A percentile compares a stretch with the other conserved stretches of the same genome.
phyloP scores from a whole-genome alignment of 2,888 invertebrate species.

The Nephrotoma guestfalica region DNA sequence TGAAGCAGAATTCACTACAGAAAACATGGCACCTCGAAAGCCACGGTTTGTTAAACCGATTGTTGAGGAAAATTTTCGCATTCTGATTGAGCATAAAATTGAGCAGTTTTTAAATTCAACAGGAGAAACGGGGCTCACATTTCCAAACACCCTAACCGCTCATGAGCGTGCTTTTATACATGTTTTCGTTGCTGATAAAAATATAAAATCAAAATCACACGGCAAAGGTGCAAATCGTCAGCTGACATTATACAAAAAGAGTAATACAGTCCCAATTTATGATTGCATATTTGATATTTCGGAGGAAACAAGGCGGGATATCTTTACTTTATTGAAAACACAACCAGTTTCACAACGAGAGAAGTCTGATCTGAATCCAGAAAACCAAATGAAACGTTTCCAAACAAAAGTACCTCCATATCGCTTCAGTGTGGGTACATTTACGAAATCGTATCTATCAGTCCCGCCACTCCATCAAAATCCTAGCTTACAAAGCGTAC shows the following conservation, averaged over 20 bases:
- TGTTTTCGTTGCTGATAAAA: conserved; percentile 47
- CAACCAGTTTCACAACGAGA: conserved; percentile 44
- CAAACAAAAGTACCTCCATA: conserved; percentile 27
- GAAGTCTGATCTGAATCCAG: conserved; percentile 52
- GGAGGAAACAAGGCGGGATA: conserved; percentile 45
- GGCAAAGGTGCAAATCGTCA: conserved; percentile 58
- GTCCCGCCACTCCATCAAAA: conserved; percentile 6
- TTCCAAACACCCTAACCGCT: conserved; percentile 60
- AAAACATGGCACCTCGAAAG: not conserved
- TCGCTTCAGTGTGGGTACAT: conserved; percentile 1
- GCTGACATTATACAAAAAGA: conserved; percentile 54
- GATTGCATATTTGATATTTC: conserved; percentile 50
- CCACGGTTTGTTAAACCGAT: not conserved
- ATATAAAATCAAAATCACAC: conserved; percentile 65
- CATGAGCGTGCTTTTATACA: conserved; percentile 71
- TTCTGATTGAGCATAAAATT: not conserved
- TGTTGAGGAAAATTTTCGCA: conserved; percentile 4
- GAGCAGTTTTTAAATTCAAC: not conserved
- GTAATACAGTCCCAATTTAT: conserved; percentile 50
- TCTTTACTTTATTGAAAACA: conserved; percentile 44
- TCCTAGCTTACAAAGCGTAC: conserved; percentile 19
- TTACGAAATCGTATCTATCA: not conserved
- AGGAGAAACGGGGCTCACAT: conserved; percentile 19
- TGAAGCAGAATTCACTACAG: not conserved
- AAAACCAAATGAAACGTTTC: conserved; percentile 47